Evolutionary conservation across 2,113 vertebrate species (phyloP).

Genomic region (Stictonetta naevosa): DNA sequence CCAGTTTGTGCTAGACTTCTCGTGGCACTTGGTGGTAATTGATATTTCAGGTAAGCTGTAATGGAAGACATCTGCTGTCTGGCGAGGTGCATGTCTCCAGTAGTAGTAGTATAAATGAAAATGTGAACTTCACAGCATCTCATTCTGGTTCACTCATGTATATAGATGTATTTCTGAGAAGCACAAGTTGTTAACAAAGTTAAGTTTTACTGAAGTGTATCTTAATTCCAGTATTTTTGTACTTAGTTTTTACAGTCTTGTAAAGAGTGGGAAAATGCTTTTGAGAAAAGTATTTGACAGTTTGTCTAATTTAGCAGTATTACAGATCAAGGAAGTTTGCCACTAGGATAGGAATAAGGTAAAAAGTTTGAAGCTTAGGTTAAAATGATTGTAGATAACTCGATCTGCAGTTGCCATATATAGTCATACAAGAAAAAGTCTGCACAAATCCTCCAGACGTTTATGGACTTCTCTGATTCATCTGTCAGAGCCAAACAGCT

Average conservation of each 20-base stretch:
- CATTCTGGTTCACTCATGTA: neutral
- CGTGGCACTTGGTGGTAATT: neutral
- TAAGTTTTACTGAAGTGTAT: neutral
- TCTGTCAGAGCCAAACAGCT: conserved; percentile 53
- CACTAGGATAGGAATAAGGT: conserved; percentile 17
- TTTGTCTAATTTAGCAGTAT: neutral
- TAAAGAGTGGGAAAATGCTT: neutral
- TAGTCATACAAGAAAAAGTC: conserved; percentile 69
- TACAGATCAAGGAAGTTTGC: neutral
- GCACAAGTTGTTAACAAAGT: neutral
- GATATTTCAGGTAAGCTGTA: conserved; percentile 5
- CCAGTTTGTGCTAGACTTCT: neutral
- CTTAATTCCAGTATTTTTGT: neutral
- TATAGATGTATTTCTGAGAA: neutral
- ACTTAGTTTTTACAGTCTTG: neutral
- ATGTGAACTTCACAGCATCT: neutral
- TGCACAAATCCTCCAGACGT: conserved; percentile 62
- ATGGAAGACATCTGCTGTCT: neutral
- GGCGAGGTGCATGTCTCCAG: neutral
- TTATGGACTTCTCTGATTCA: conserved; percentile 78
- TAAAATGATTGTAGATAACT: conserved; percentile 55
- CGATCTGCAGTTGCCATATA: conserved; percentile 75
- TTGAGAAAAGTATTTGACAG: neutral
- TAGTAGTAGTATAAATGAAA: neutral
- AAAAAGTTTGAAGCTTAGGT: conserved; percentile 20